Conservation (phyloP, 1,140 invertebrate species). For the Diploscapter pachys region DNA sequence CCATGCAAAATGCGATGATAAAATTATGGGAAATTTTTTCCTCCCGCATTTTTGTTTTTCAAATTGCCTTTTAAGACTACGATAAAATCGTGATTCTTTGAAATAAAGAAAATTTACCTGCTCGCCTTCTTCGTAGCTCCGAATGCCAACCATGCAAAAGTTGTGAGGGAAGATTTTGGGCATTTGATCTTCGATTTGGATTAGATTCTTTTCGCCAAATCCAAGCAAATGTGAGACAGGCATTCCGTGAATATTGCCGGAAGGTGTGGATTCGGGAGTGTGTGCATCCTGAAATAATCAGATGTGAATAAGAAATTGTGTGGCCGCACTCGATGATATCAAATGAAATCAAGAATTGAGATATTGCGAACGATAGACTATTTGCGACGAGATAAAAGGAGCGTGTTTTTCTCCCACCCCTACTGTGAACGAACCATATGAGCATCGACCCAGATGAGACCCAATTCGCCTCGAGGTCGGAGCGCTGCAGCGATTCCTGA, state of each 20-base stretch:
- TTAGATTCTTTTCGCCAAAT: constrained; percentile 40
- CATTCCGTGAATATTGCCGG: constrained; percentile 49
- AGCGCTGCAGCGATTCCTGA: constrained; percentile 41
- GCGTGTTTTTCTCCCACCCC: constrained; percentile 4
- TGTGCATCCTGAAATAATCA: constrained; percentile 42
- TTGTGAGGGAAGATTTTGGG: constrained; percentile 49
- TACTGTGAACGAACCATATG: constrained; percentile 40
- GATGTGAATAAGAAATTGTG: constrained; percentile 1
- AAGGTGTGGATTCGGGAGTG: constrained; percentile 39
- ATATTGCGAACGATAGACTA: not conserved
- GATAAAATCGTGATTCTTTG: too few relatives aligned
- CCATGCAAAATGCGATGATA: too few relatives aligned
- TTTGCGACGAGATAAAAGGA: too few relatives aligned
- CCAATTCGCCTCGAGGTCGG: constrained; percentile 44
- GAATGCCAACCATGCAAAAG: constrained; percentile 45
- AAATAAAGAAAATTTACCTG: constrained; percentile 11
- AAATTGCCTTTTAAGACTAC: too few relatives aligned
- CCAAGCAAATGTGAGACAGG: constrained; percentile 51
- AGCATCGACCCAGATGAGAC: constrained; percentile 52
- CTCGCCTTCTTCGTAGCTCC: constrained; percentile 45
- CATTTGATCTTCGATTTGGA: constrained; percentile 37
- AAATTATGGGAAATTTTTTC: too few relatives aligned
- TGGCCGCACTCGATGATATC: not conserved
- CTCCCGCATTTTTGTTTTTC: too few relatives aligned
- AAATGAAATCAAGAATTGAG: not conserved